Conservation (phyloP, 2,113 vertebrate species). For the Suncus etruscus region DNA sequence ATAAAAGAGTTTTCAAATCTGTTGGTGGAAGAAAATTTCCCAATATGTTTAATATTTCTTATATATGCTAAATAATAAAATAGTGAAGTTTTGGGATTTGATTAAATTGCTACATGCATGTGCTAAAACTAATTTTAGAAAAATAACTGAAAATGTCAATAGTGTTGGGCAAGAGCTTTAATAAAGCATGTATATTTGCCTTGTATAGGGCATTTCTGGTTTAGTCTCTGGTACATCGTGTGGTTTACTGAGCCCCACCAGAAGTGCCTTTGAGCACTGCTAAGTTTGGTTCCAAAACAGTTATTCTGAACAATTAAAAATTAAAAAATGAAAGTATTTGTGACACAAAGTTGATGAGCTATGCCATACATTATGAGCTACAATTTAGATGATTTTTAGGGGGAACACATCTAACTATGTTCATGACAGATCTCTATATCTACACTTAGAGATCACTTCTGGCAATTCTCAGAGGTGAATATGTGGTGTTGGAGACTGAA, state of each 20-base stretch:
- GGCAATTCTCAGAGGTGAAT: no score
- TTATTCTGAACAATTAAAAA: not conserved
- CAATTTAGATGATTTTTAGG: not conserved
- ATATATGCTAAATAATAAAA: not conserved
- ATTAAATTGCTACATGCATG: not conserved
- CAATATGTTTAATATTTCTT: not conserved
- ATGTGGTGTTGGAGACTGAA: no score
- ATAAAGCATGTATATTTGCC: no score
- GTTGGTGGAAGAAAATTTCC: not conserved
- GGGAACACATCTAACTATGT: no score
- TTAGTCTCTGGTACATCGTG: no score
- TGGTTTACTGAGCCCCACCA: no score
- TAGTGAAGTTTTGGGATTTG: not conserved
- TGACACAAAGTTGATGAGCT: not conserved
- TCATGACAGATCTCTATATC: no score
- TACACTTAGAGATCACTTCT: no score
- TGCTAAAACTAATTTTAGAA: not conserved
- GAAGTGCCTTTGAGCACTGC: no score
- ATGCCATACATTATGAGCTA: not conserved
- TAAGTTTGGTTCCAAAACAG: not conserved
- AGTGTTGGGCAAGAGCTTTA: no score
- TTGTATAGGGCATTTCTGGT: no score
- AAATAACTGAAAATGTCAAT: not conserved
- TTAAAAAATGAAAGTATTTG: slow-evolving; percentile 19
- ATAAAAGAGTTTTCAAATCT: not conserved